Percentiles rank a stretch among this genome's conserved stretches.
These are phyloP conservation scores for Melanotaenia boesemani DNA, from an alignment of 2,797 vertebrate species.

Conservation along the genomic window DNA sequence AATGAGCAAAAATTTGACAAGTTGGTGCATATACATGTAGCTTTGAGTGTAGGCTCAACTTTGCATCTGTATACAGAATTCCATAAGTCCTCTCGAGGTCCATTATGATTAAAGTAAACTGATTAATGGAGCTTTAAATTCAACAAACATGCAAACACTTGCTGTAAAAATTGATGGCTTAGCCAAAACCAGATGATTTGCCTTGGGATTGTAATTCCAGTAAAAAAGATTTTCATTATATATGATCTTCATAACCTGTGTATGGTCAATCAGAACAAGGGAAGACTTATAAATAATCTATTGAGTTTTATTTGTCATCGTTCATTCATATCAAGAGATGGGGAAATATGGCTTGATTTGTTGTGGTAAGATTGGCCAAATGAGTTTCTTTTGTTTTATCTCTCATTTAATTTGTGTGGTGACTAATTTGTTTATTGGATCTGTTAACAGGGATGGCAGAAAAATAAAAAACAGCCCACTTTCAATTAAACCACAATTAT, in stretches of 20 bases:
- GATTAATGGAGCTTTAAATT: constrained; percentile 55
- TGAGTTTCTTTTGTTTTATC: neutral
- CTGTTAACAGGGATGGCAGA: constrained; percentile 20
- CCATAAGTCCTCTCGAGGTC: neutral
- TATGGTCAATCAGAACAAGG: neutral
- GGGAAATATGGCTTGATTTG: constrained; percentile 60
- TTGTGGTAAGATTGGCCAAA: constrained; percentile 40
- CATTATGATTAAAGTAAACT: constrained; percentile 17
- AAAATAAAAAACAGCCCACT: constrained; percentile 9
- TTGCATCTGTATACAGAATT: no score
- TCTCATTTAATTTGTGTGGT: constrained; percentile 31
- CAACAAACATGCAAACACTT: constrained; percentile 36
- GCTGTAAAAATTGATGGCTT: constrained; percentile 45
- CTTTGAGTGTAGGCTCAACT: neutral
- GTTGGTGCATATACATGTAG: neutral
- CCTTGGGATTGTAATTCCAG: neutral
- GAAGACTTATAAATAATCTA: neutral
- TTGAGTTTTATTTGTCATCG: constrained; percentile 21
- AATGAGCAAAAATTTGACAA: neutral
- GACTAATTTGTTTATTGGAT: constrained; percentile 51
- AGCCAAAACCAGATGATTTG: constrained; percentile 22
- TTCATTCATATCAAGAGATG: constrained; percentile 21
- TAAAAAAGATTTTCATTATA: neutral
- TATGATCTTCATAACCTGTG: neutral
- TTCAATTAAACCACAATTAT: neutral